Conservation (phyloP, 2,888 invertebrate species). For the Cataglyphis albicans region DNA sequence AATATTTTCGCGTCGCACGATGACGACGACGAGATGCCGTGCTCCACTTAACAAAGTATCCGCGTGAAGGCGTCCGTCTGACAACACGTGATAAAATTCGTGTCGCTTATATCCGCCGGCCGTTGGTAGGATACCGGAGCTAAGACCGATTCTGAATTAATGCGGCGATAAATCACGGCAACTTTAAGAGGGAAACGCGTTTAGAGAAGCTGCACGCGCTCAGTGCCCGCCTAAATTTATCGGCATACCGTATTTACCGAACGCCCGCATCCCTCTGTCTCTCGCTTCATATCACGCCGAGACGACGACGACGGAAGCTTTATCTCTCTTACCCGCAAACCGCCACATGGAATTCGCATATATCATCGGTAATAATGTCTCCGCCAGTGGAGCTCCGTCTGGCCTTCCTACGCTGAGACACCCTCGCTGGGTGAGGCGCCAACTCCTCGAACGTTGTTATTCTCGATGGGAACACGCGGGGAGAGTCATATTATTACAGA, state of each 20-base stretch:
- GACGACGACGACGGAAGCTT: slow-evolving; percentile 11
- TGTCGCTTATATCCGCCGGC: slow-evolving; percentile 29
- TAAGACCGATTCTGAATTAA: slow-evolving; percentile 63
- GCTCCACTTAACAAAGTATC: slow-evolving; percentile 53
- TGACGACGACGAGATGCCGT: slow-evolving; percentile 19
- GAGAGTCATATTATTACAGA: slow-evolving; percentile 24
- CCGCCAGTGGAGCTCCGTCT: slow-evolving; percentile 29
- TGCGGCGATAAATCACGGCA: slow-evolving; percentile 68
- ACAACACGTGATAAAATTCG: slow-evolving; percentile 51
- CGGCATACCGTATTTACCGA: slow-evolving; percentile 21
- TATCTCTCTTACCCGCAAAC: slow-evolving; percentile 2
- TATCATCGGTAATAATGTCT: slow-evolving; percentile 59
- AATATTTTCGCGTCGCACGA: slow-evolving; percentile 40
- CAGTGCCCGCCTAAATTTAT: slow-evolving; percentile 65
- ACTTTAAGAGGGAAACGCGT: slow-evolving; percentile 57
- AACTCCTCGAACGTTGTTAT: slow-evolving; percentile 4
- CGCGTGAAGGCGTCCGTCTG: slow-evolving; percentile 28
- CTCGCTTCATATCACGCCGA: slow-evolving; percentile 17
- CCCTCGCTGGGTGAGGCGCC: slow-evolving; percentile 30
- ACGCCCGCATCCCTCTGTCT: neutral
- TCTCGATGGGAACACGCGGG: neutral
- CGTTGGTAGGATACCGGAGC: slow-evolving; percentile 5
- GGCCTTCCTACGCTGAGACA: slow-evolving; percentile 2
- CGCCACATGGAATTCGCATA: slow-evolving; percentile 57
- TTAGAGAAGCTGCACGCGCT: slow-evolving; percentile 25